Conservation (phyloP, 37 sponge, comb jelly and placozoan species). For the Spongia lamella region DNA sequence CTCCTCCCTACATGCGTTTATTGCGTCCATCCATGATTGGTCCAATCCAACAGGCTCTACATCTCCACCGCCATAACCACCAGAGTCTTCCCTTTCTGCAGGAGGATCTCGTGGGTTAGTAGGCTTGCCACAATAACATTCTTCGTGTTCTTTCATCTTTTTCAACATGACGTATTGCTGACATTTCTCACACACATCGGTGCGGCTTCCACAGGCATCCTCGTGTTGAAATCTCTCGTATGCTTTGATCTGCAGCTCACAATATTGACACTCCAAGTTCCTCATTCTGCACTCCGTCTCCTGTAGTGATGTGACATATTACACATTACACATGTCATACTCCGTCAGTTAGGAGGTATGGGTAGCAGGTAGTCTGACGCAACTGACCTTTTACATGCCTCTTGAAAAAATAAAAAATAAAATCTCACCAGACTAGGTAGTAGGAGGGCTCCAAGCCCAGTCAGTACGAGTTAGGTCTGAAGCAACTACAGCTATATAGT, state of each 20-base stretch:
- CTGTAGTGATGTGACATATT: conserved; percentile 22
- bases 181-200: conserved; percentile 68
- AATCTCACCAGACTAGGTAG: too few species aligned
- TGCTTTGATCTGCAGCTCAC: conserved; percentile 50
- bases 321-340: too few species aligned
- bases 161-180: conserved; percentile 58
- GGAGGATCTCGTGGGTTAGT: neutral
- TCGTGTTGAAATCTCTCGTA: conserved; percentile 48
- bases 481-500: too few species aligned
- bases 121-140: conserved; percentile 8
- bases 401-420: too few species aligned
- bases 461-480: too few species aligned
- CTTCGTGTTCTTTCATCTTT: conserved; percentile 62
- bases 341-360: too few species aligned
- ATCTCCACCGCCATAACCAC: neutral
- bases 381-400: too few species aligned
- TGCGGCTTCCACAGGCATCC: conserved; percentile 68
- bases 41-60: neutral
- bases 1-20: neutral
- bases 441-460: too few species aligned
- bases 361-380: too few species aligned
- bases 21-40: neutral
- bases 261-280: conserved; percentile 50
- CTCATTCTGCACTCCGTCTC: conserved; percentile 42
- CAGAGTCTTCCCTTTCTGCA: neutral